Evolutionary conservation across 2,888 invertebrate species (phyloP).

Genomic region (Drosophila kokeensis): DNA sequence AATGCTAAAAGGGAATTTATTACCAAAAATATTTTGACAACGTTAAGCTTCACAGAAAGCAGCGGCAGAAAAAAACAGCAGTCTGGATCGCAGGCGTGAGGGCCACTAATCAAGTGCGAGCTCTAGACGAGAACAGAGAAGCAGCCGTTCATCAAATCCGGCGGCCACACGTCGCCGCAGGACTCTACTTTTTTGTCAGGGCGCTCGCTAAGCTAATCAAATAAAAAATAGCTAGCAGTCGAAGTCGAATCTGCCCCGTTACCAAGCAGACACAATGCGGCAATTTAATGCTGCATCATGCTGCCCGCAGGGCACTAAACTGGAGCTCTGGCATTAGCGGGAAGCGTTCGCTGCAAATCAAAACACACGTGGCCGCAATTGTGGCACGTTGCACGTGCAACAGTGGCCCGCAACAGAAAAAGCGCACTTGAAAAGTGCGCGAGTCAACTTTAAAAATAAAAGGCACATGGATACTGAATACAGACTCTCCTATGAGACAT

Average conservation of each 20-base stretch:
- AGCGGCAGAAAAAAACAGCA: constrained; percentile 38
- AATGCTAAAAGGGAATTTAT: constrained; percentile 73
- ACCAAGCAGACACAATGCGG: constrained; percentile 80
- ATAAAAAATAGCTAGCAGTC: constrained; percentile 64
- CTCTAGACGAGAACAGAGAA: constrained; percentile 4
- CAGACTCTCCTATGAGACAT: constrained; percentile 10
- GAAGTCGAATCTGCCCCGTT: constrained; percentile 53
- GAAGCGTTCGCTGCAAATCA: constrained; percentile 84
- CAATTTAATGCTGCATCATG: constrained; percentile 85
- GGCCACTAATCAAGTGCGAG: constrained; percentile 76
- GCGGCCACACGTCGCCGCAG: constrained; percentile 80
- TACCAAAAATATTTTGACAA: constrained; percentile 83
- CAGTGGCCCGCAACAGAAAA: constrained; percentile 55
- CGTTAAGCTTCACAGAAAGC: constrained; percentile 74
- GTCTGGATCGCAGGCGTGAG: constrained; percentile 34
- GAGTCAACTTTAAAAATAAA: constrained; percentile 64
- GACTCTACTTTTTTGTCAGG: constrained; percentile 50
- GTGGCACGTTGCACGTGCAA: constrained; percentile 82
- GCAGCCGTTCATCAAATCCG: constrained; percentile 79
- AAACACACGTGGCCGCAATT: constrained; percentile 86
- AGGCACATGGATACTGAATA: constrained; percentile 2
- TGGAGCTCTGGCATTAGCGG: constrained; percentile 44
- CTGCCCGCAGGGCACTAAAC: constrained; percentile 67
- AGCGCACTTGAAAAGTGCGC: constrained; percentile 69
- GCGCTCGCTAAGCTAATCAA: constrained; percentile 76